phyloP scores from a whole-genome alignment of 2,113 vertebrate genomes.

The Narcine bancroftii region DNA sequence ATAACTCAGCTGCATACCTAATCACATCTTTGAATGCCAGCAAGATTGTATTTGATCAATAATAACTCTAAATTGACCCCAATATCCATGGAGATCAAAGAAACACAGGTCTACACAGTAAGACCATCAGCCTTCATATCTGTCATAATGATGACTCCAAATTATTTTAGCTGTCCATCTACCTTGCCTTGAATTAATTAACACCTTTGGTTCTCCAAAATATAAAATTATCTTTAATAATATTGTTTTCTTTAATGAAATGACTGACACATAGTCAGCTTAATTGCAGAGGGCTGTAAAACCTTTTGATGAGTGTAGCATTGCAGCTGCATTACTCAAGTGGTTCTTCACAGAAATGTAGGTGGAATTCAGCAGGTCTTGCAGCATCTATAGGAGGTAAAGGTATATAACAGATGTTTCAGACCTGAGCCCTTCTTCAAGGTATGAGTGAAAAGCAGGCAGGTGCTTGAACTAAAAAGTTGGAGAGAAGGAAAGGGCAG shows the following conservation, averaged over 20 bases:
- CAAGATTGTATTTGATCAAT: too few relatives aligned
- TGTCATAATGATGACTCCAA: neutral
- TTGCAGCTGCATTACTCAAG: neutral
- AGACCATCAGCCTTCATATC: neutral
- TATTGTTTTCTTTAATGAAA: neutral
- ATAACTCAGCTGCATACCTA: neutral
- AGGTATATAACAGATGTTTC: too few relatives aligned
- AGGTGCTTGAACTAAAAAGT: too few relatives aligned
- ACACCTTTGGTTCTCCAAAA: neutral
- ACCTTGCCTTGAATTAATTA: neutral
- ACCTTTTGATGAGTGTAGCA: neutral
- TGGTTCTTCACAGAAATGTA: too few relatives aligned
- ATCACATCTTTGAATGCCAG: neutral
- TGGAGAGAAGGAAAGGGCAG: too few relatives aligned
- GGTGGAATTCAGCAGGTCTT: too few relatives aligned
- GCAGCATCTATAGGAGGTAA: too few relatives aligned
- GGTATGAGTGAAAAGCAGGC: too few relatives aligned
- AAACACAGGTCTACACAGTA: neutral
- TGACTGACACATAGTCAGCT: neutral
- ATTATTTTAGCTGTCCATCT: neutral
- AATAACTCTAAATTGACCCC: neutral
- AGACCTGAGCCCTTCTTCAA: too few relatives aligned
- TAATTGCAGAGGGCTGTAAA: neutral
- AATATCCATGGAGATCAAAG: neutral
- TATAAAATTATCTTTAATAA: neutral